Percentiles rank a stretch among this genome's conserved stretches.
These are phyloP conservation scores for Atherix ibis DNA, from an alignment of 2,888 invertebrate genomes.

Conservation along the genomic window DNA sequence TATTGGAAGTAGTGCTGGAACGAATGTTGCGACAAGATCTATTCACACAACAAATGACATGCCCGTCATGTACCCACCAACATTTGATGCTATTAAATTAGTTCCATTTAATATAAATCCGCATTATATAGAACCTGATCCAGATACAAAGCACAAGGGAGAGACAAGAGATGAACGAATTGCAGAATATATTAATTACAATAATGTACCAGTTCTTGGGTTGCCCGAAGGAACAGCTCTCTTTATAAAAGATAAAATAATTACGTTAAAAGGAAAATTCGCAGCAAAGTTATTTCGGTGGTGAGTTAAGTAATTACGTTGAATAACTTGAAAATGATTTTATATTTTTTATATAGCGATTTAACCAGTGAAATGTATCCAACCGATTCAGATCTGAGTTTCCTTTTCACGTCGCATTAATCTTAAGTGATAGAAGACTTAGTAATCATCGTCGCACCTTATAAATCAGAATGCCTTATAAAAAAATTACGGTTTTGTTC, in stretches of 20 bases:
- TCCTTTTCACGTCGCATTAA: too few species aligned
- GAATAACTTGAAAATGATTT: slow-evolving; percentile 5
- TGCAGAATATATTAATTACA: slow-evolving; percentile 39
- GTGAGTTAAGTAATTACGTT: slow-evolving; percentile 40
- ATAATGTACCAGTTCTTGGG: slow-evolving; percentile 46
- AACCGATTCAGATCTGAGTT: too few species aligned
- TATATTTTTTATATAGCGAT: slow-evolving; percentile 6
- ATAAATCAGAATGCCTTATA: too few species aligned
- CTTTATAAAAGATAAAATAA: slow-evolving; percentile 40
- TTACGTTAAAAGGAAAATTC: slow-evolving; percentile 44
- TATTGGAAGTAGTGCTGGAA: slow-evolving; percentile 68
- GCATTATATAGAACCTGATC: slow-evolving; percentile 55
- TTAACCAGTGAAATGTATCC: slow-evolving; percentile 38
- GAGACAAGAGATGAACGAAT: slow-evolving; percentile 65
- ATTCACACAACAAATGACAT: slow-evolving; percentile 79
- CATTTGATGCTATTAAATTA: slow-evolving; percentile 48
- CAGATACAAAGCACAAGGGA: slow-evolving; percentile 47
- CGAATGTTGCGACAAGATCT: slow-evolving; percentile 63
- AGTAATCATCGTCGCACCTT: too few species aligned
- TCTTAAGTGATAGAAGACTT: too few species aligned
- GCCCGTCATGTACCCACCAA: slow-evolving; percentile 67
- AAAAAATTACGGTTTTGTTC: too few species aligned
- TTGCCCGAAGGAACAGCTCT: slow-evolving; percentile 56
- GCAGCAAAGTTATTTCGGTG: slow-evolving; percentile 47
- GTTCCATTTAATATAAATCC: slow-evolving; percentile 77